Evolutionary conservation across 2,113 vertebrate species (phyloP), one percentile per base, ranked within the genome.

Genomic region (Archilochus colubris): DNA sequence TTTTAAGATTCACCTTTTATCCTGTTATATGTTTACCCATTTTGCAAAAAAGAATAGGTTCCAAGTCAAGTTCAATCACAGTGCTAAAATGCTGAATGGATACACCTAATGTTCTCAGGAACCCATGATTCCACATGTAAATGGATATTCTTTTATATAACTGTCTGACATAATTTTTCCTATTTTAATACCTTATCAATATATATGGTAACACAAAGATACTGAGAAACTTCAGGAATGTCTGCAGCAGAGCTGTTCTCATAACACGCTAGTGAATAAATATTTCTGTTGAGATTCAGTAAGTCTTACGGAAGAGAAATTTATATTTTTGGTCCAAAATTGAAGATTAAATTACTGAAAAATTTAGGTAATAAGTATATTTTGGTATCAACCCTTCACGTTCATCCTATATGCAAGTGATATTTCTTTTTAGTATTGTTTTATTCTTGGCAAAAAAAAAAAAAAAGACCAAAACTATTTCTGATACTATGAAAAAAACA

Each of bases 241-340:
- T 3, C 36, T 23, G 25, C 0, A 0, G 3, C 27, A 81, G 7
- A 83, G 12, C 2, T 0, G 0, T 59, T 75, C 23, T 69, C 11
- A 20, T 40, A 73, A 66, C 2, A 22, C 5, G 4, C 12, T 68
- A 40, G 7, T 64, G 22, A 50, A 36, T 14, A 4, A 15, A 46
- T 12, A 55, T 2, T 38, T 38, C 17, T 40, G 8, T 15, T 50
- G n/a, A 92, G 87, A 69, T 58, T 58, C 10, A 31, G 8, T 6
- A n/a, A 3, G 17, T 55, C 8, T 66, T 57, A 70, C 4, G 55
- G 46, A 48, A 80, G 6, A 5, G 6, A 86, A 69, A 74, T 48
- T 30, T 1, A 20, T 62, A 73, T 1, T 2, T 2, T 4, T 1
- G 27, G 2, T 36, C 11, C 3, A 88, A 77, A 25, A 33, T 2